A percentile compares a stretch with the other conserved stretches of the same genome.
Conservation (phyloP, 2,888 invertebrate species). For the Aelia acuminata region DNA sequence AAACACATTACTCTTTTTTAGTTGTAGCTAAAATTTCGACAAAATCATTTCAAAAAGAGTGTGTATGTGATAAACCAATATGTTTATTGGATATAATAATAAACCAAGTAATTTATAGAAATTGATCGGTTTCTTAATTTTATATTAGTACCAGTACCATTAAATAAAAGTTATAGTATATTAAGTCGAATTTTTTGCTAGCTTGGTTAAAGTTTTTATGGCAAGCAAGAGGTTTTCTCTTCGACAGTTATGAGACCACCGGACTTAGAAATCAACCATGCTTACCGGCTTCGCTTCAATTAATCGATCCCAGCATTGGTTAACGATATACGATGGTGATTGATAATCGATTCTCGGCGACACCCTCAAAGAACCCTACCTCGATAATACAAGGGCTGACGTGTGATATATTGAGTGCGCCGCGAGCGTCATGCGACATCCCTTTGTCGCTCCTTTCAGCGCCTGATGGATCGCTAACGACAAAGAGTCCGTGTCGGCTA, state of each 20-base stretch:
- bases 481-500: slow-evolving; percentile 21
- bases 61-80: too few species aligned
- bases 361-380: not conserved
- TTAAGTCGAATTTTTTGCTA: too few species aligned
- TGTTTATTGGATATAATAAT: too few species aligned
- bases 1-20: too few species aligned
- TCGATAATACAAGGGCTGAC: slow-evolving; percentile 23
- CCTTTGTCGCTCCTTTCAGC: slow-evolving; percentile 43
- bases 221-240: too few species aligned
- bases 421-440: slow-evolving; percentile 49
- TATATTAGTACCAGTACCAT: too few species aligned
- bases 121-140: too few species aligned
- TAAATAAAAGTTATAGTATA: too few species aligned
- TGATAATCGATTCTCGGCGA: not conserved
- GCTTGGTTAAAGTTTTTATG: too few species aligned
- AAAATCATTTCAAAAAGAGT: too few species aligned
- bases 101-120: too few species aligned
- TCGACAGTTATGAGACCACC: not conserved
- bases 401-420: slow-evolving; percentile 30
- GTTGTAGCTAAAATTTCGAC: too few species aligned
- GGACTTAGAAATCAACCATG: not conserved
- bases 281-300: not conserved
- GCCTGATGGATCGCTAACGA: slow-evolving; percentile 26
- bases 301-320: slow-evolving; percentile 19
- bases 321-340: slow-evolving; percentile 1